phyloP scores from a whole-genome alignment of 2,888 invertebrate species.

The Schrankia costaestrigalis region DNA sequence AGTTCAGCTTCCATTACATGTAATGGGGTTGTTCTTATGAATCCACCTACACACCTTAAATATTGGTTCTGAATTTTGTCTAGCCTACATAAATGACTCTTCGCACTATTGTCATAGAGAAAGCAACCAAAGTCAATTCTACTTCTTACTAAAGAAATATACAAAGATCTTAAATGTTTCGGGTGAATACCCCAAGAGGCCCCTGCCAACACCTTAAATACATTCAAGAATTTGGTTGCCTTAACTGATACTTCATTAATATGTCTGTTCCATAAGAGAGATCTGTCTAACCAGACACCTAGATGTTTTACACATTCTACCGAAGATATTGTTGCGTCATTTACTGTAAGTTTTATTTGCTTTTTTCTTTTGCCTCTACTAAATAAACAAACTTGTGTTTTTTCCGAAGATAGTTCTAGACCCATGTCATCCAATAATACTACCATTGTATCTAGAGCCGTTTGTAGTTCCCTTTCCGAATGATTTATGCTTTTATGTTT shows the following conservation, averaged over 20 bases:
- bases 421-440: slow-evolving; percentile 4
- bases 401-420: not conserved
- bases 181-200: slow-evolving; percentile 5
- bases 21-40: slow-evolving; percentile 4
- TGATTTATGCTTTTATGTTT: not conserved
- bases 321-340: not conserved
- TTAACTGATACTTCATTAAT: slow-evolving; percentile 1
- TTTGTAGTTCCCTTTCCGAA: slow-evolving; percentile 3
- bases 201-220: slow-evolving; percentile 1
- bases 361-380: not conserved
- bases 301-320: slow-evolving; percentile 1
- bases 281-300: too few species aligned
- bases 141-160: slow-evolving; percentile 3
- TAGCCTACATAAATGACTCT: slow-evolving; percentile 1
- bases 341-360: not conserved
- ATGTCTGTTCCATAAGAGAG: slow-evolving; percentile 1
- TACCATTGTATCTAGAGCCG: slow-evolving; percentile 10
- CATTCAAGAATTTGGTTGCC: not conserved
- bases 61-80: not conserved
- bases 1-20: slow-evolving; percentile 2
- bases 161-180: not conserved
- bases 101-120: slow-evolving; percentile 4
- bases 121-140: slow-evolving; percentile 5
- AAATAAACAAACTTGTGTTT: slow-evolving; percentile 6
- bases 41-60: slow-evolving; percentile 2